These are phyloP conservation scores for Anas bernieri DNA, from an alignment of 2,797 vertebrate species.

Conservation along the genomic window DNA sequence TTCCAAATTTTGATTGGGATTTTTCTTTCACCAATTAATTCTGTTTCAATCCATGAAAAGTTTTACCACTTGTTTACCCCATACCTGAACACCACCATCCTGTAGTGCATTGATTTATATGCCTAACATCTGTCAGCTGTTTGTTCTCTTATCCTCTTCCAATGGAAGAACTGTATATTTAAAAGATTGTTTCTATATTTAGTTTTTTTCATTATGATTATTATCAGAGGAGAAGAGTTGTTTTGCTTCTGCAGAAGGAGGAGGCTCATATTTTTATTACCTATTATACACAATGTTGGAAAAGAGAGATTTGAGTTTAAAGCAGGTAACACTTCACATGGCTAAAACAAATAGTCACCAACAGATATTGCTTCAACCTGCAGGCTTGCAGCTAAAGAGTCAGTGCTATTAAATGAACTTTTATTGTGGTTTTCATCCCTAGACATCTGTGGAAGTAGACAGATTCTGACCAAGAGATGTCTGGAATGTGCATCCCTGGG, in stretches of 20 bases:
- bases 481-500: conserved; percentile 51
- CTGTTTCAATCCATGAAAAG: background rate
- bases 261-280: background rate
- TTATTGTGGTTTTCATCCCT: background rate
- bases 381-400: background rate
- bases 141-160: background rate
- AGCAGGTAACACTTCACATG: background rate
- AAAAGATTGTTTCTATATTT: background rate
- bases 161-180: background rate
- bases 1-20: background rate
- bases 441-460: background rate
- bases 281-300: background rate
- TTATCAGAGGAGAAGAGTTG: background rate
- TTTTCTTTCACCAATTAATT: background rate
- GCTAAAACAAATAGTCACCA: background rate
- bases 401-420: background rate
- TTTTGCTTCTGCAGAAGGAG: background rate
- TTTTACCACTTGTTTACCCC: background rate
- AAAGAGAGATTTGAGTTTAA: background rate
- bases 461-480: background rate
- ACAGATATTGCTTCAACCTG: background rate
- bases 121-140: background rate
- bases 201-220: background rate
- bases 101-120: background rate
- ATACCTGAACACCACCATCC: background rate